Evolutionary conservation across 2,113 vertebrate genomes (phyloP).

Genomic region (Suricata suricatta): DNA sequence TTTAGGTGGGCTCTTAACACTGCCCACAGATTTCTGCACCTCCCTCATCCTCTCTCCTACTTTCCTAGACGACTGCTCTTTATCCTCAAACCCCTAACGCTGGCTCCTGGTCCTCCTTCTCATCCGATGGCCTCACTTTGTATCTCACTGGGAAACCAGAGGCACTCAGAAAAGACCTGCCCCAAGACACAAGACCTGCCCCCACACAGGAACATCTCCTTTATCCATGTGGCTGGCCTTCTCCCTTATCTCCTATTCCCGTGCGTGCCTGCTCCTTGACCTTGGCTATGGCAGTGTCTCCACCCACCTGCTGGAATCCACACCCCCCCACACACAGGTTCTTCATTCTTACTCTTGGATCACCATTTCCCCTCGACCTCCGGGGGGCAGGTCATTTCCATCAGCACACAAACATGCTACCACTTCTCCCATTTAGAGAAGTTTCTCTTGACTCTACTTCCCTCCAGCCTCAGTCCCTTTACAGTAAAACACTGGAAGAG

Average conservation of each 20-base stretch:
- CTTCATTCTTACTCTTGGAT: neutral
- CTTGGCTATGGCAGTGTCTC: too few species aligned
- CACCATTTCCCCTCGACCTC: neutral
- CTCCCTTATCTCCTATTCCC: neutral
- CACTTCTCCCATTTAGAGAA: neutral
- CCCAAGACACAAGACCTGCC: neutral
- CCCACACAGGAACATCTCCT: too few species aligned
- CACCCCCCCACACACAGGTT: neutral
- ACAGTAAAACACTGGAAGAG: neutral
- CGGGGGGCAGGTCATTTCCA: too few species aligned
- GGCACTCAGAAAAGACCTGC: neutral
- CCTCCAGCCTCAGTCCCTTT: neutral
- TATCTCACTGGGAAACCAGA: neutral
- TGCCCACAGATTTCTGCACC: neutral
- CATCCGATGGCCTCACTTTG: fast-evolving
- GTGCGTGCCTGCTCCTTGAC: neutral
- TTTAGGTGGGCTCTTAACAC: neutral
- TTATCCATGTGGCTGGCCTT: neutral
- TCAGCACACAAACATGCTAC: too few species aligned
- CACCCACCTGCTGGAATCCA: neutral
- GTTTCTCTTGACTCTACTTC: neutral
- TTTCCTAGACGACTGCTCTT: neutral
- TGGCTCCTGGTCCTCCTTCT: too few species aligned
- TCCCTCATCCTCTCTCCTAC: neutral
- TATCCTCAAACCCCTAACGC: neutral